Evolutionary conservation across 2,888 invertebrate genomes (phyloP), one percentile per base, ranked within the genome.

Genomic region (Odontomyia ornata): DNA sequence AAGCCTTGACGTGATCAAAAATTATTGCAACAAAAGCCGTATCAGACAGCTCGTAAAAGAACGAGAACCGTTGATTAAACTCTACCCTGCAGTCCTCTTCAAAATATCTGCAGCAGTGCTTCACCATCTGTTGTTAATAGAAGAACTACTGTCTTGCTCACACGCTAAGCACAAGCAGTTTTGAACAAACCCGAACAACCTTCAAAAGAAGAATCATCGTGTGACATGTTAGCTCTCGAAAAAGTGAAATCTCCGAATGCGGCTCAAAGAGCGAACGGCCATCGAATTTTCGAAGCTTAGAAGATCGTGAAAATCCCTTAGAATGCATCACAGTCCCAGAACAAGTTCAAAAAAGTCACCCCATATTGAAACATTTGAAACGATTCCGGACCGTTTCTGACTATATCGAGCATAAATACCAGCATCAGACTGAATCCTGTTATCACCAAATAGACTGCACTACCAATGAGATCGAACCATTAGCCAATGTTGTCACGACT

Each of bases 71-170:
- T 83, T 75, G 81, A 81, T 27, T 84, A 86, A 81, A 87, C 87
- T 23, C 87, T 87, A 60, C 86, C 87, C 27, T 84, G 86, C 77
- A 86, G 86, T 81, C 87, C 87, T 15, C 82, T 87, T 23, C 87
- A 87, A 81, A 84, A 82, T 77, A 82, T 84, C 3, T 77, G 78
- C 76, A 86, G 84, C 76, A 86, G 86, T 80, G 86, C 84, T 52
- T 86, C 87, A 18, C 87, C 87, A 46, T 85, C 85, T 62, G 87
- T 87, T 77, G 86, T 87, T 1, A 87, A 87, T 81, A 81, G 87
- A 80, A 84, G 94, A 82, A 94, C 93, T 25, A 92, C 94, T n/a
- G 93, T 94, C 28, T 86, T 94, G 36, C 92, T 94, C 82, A 93
- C 93, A 11, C 89, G 93, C 67, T 94, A 94, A 85, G 91, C 91